phyloP scores from a whole-genome alignment of 2,888 invertebrate species.

The Drosophila putrida region DNA sequence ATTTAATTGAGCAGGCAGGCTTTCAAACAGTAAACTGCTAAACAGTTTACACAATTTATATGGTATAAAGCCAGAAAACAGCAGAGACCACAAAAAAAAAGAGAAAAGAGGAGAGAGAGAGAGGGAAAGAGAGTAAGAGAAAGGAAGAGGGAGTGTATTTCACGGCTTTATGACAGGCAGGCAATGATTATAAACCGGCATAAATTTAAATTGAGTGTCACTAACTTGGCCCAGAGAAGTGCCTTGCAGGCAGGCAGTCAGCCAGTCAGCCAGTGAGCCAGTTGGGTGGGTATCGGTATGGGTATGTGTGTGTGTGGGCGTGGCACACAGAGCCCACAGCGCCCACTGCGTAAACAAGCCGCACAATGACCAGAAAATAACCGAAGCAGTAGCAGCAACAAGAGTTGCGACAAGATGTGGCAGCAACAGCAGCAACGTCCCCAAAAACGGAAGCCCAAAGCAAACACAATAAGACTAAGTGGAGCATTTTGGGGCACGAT shows the following conservation, averaged over 20 bases:
- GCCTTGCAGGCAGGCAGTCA: conserved; percentile 34
- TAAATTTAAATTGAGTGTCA: conserved; percentile 75
- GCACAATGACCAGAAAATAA: conserved; percentile 71
- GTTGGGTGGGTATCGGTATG: no score
- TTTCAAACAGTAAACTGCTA: conserved; percentile 53
- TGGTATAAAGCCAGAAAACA: conserved; percentile 38
- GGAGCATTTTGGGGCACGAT: conserved; percentile 45
- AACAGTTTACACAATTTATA: conserved; percentile 66
- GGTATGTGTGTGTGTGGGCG: conserved; percentile 8
- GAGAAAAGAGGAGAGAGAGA: not conserved
- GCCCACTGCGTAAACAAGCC: conserved; percentile 71
- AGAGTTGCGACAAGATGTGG: conserved; percentile 60
- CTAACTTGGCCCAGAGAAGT: conserved; percentile 57
- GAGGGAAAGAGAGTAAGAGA: not conserved
- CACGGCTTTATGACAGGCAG: conserved; percentile 62
- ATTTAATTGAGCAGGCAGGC: conserved; percentile 63
- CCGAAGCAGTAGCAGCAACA: conserved; percentile 61
- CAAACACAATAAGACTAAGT: conserved; percentile 71
- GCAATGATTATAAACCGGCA: conserved; percentile 73
- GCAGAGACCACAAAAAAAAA: conserved; percentile 31
- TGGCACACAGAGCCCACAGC: conserved; percentile 39
- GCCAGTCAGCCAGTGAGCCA: not conserved
- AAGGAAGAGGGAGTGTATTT: conserved; percentile 22
- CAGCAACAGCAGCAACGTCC: conserved; percentile 25
- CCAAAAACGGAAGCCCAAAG: conserved; percentile 60